Evolutionary conservation across 2,888 invertebrate species (phyloP).

Genomic region (Sphaerophoria taeniata): DNA sequence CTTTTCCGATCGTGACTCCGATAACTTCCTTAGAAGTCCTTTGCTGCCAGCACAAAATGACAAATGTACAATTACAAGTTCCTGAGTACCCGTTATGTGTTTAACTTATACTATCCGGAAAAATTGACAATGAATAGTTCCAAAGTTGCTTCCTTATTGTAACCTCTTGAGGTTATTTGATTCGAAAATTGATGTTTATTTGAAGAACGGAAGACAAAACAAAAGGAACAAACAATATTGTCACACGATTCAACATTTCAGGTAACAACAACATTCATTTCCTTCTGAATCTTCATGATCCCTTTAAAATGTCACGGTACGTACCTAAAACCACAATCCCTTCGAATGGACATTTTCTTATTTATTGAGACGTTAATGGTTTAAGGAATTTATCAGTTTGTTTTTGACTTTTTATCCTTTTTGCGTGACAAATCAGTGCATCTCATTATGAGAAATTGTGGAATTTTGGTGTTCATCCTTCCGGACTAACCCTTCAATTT

Average conservation of each 20-base stretch:
- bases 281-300: background rate
- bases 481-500: background rate
- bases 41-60: too few relatives aligned
- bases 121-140: background rate
- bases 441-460: conserved; percentile 19
- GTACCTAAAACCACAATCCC: conserved; percentile 8
- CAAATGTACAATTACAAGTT: too few relatives aligned
- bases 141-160: background rate
- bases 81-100: too few relatives aligned
- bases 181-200: conserved; percentile 1
- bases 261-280: background rate
- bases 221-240: background rate
- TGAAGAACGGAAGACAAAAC: background rate
- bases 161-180: conserved; percentile 11
- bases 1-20: too few relatives aligned
- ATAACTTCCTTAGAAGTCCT: too few relatives aligned
- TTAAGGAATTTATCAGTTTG: conserved; percentile 9
- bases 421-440: conserved; percentile 39
- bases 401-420: conserved; percentile 3
- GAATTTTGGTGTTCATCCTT: background rate
- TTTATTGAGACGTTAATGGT: conserved; percentile 40
- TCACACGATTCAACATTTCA: background rate
- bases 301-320: background rate
- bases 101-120: too few relatives aligned
- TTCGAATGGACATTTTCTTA: background rate